Conservation (phyloP, 2,888 invertebrate genomes). For the Subacronicta megacephala region DNA sequence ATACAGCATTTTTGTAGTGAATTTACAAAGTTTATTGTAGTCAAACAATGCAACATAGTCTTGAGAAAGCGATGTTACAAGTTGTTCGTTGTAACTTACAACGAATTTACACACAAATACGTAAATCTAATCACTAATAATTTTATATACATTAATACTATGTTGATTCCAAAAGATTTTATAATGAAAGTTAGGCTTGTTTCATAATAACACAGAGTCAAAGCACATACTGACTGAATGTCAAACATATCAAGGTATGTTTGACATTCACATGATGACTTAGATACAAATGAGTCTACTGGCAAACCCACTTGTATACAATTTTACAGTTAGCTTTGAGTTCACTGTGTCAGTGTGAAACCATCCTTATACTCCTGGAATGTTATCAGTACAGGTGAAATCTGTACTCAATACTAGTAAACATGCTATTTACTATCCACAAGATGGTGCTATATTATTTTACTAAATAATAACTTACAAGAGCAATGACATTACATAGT, state of each 20-base stretch:
- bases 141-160: conserved; percentile 42
- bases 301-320: no score
- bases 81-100: no score
- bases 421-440: conserved; percentile 18
- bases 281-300: no score
- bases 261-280: no score
- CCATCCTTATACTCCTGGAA: conserved; percentile 61
- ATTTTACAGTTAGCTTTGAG: no score
- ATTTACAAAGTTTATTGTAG: conserved; percentile 61
- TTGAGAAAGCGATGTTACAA: conserved; percentile 54
- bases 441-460: conserved; percentile 38
- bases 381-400: conserved; percentile 53
- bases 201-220: not conserved
- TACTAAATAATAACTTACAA: conserved; percentile 38
- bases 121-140: conserved; percentile 49
- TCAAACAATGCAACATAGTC: conserved; percentile 52
- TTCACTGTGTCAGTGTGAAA: not conserved
- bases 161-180: conserved; percentile 49
- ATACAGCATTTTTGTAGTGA: conserved; percentile 42
- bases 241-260: no score
- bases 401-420: conserved; percentile 28
- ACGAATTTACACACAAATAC: conserved; percentile 52
- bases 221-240: no score
- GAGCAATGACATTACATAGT: no score
- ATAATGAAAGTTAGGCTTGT: conserved; percentile 24